These are phyloP conservation scores for Nomada fucata DNA, from an alignment of 2,888 invertebrate species.

Conservation along the genomic window DNA sequence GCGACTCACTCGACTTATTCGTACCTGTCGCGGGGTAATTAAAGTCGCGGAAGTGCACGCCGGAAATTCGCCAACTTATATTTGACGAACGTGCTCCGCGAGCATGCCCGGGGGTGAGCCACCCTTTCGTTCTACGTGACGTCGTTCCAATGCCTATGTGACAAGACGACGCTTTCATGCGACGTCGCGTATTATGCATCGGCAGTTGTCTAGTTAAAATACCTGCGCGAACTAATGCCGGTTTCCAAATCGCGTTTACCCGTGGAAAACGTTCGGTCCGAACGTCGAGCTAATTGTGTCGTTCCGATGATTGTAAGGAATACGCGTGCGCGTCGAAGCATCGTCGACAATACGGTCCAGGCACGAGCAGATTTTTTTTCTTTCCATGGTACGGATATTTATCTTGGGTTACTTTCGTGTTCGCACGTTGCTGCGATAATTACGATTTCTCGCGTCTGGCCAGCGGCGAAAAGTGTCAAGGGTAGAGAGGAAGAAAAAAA, in stretches of 20 bases:
- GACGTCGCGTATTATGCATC: neutral
- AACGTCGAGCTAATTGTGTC: neutral
- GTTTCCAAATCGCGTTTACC: neutral
- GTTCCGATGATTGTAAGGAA: neutral
- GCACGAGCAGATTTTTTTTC: neutral
- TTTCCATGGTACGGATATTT: neutral
- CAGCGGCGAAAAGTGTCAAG: neutral
- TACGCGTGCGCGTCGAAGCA: neutral
- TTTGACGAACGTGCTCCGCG: conserved; percentile 16
- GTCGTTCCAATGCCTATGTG: neutral
- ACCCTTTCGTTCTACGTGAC: conserved; percentile 22
- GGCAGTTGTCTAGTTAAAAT: neutral
- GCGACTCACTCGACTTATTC: conserved; percentile 3
- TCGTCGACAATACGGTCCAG: neutral
- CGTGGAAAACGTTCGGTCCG: neutral
- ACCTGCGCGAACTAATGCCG: neutral
- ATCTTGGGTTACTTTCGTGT: neutral
- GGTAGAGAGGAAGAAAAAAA: neutral
- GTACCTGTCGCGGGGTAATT: conserved; percentile 25
- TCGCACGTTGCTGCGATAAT: neutral
- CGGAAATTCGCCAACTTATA: conserved; percentile 26
- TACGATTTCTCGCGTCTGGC: neutral
- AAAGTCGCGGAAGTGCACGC: conserved; percentile 16
- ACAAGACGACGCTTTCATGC: neutral
- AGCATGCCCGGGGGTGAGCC: neutral